These are phyloP conservation scores for Aptenodytes forsteri DNA, from an alignment of 2,113 vertebrate genomes.

Conservation along the genomic window DNA sequence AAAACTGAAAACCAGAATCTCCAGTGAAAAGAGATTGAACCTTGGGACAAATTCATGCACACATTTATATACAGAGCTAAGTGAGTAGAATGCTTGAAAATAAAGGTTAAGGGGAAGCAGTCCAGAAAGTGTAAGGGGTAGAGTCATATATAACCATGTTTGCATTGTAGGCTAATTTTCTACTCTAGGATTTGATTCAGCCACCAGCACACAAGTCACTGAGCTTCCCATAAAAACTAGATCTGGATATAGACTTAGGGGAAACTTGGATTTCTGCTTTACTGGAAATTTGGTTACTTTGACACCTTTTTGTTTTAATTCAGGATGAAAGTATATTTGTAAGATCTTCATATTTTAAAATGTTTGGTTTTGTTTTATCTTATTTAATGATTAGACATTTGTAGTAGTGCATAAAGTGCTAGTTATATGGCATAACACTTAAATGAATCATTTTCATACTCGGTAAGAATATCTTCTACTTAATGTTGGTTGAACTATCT, in stretches of 20 bases:
- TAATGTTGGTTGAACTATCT: neutral
- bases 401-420: neutral
- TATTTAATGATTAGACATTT: neutral
- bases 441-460: neutral
- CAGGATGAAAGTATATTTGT: neutral
- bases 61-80: neutral
- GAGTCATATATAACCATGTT: neutral
- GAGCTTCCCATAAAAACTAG: neutral
- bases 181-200: neutral
- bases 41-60: neutral
- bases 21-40: neutral
- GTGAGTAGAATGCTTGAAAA: neutral
- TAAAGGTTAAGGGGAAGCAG: neutral
- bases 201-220: neutral
- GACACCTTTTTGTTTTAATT: neutral
- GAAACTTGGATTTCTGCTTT: neutral
- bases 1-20: neutral
- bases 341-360: neutral
- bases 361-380: neutral
- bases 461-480: neutral
- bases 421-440: neutral
- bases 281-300: neutral
- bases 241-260: neutral
- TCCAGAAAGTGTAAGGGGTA: neutral
- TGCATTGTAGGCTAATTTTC: neutral